Conservation (phyloP, 2,113 vertebrate genomes). For the Lynx canadensis region DNA sequence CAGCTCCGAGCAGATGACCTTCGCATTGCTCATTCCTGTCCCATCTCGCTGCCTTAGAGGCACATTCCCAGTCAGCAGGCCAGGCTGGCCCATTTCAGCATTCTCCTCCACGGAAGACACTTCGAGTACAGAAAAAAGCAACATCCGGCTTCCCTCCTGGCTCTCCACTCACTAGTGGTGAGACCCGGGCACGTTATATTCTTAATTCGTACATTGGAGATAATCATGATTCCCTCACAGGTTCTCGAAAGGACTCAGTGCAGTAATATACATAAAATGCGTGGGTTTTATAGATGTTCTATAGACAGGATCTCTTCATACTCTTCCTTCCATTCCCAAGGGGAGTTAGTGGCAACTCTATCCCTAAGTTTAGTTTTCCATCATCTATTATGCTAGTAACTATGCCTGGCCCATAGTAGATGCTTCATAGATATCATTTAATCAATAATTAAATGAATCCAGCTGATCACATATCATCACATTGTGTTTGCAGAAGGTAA, state of each 20-base stretch:
- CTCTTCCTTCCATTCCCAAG: background rate
- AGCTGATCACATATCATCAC: background rate
- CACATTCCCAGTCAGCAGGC: background rate
- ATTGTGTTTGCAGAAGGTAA: background rate
- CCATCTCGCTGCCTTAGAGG: background rate
- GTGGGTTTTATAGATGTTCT: background rate
- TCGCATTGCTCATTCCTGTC: background rate
- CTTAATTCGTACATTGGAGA: background rate
- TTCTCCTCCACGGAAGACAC: background rate
- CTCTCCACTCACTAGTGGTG: background rate
- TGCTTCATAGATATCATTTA: background rate
- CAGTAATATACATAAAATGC: background rate
- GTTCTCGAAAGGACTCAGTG: background rate
- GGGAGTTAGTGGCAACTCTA: background rate
- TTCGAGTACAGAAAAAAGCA: background rate
- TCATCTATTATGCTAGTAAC: background rate
- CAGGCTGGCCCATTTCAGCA: background rate
- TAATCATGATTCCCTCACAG: background rate
- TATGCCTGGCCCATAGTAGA: background rate
- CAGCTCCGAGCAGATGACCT: background rate
- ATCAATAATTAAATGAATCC: background rate
- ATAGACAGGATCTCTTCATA: background rate
- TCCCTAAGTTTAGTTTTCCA: background rate
- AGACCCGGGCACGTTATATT: background rate
- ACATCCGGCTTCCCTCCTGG: background rate